Conservation (phyloP, 2,113 vertebrate species). For the Thunnus thynnus region DNA sequence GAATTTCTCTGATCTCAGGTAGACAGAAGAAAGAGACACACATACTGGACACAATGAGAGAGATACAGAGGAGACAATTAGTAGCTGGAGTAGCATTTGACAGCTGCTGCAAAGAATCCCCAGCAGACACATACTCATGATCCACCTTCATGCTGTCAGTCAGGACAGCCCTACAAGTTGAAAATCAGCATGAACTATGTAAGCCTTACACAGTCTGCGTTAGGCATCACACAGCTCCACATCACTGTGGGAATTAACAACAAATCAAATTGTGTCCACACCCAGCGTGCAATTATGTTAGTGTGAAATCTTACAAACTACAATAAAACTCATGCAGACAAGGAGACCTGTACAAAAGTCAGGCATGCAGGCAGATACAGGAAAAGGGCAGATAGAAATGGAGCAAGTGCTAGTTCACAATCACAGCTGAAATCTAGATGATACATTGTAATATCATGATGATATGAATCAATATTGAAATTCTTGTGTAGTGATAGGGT, state of each 20-base stretch:
- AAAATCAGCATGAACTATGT: not conserved
- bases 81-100: slow-evolving; percentile 24
- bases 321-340: no score
- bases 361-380: no score
- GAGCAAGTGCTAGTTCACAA: no score
- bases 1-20: slow-evolving; percentile 6
- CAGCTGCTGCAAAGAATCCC: slow-evolving; percentile 33
- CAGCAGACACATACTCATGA: slow-evolving; percentile 25
- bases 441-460: no score
- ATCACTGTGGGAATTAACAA: not conserved
- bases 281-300: no score
- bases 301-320: no score
- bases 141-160: slow-evolving; percentile 25
- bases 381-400: no score
- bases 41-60: not conserved
- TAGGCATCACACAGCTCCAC: not conserved
- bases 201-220: not conserved
- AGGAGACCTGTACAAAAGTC: no score
- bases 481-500: no score
- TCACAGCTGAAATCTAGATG: no score
- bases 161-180: slow-evolving; percentile 10
- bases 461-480: no score
- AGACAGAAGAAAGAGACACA: not conserved
- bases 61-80: slow-evolving; percentile 30
- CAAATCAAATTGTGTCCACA: no score